These are phyloP conservation scores for Helostoma temminkii DNA, from an alignment of 2,797 vertebrate species.

Conservation along the genomic window DNA sequence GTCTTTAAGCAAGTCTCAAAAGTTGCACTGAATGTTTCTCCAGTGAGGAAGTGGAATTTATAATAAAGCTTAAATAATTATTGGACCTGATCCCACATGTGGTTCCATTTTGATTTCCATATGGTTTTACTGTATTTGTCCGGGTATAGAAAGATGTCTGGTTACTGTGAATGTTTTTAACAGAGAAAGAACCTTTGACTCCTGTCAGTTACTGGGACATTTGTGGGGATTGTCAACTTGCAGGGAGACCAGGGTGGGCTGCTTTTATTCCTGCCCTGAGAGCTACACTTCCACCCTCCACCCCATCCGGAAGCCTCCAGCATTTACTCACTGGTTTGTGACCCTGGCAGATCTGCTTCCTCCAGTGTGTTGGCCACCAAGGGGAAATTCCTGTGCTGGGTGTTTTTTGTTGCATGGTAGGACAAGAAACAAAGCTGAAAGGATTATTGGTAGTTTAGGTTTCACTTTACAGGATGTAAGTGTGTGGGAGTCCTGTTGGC, in stretches of 20 bases:
- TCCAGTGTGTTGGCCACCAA: conserved; percentile 51
- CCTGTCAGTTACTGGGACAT: conserved; percentile 38
- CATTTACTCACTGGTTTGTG: conserved; percentile 67
- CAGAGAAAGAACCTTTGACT: conserved; percentile 68
- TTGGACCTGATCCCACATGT: conserved; percentile 65
- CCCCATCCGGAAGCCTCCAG: conserved; percentile 65
- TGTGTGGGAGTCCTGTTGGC: conserved; percentile 62
- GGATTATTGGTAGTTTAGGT: conserved; percentile 60
- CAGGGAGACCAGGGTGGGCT: conserved; percentile 44
- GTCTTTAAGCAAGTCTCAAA: conserved; percentile 51
- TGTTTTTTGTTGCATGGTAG: conserved; percentile 58
- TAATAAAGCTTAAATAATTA: conserved; percentile 65
- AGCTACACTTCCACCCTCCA: conserved; percentile 51
- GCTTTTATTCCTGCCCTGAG: conserved; percentile 60
- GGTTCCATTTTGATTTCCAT: conserved; percentile 70
- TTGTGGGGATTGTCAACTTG: conserved; percentile 55
- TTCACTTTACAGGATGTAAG: conserved; percentile 72
- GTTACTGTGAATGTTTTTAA: conserved; percentile 55
- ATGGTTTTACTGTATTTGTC: conserved; percentile 68
- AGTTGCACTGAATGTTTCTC: conserved; percentile 59
- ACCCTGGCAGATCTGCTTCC: conserved; percentile 68
- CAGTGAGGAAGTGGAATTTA: conserved; percentile 69
- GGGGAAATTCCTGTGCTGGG: conserved; percentile 77
- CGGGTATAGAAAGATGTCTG: conserved; percentile 43
- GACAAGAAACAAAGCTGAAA: conserved; percentile 48